Evolutionary conservation across 2,113 vertebrate genomes (phyloP).

Genomic region (Pterocles burchelli): DNA sequence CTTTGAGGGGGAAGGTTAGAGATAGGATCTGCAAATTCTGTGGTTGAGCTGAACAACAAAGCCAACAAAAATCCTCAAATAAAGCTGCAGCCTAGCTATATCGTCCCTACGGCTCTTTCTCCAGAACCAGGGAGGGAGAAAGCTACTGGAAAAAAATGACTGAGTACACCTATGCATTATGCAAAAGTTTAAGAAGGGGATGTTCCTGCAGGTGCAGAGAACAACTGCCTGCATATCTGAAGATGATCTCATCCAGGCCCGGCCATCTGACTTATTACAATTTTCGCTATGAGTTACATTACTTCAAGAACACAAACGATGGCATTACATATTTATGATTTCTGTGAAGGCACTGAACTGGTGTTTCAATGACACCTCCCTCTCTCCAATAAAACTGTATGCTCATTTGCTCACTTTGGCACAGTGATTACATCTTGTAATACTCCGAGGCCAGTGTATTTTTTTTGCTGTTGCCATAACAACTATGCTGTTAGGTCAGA

Average conservation of each 20-base stretch:
- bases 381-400: fast-evolving
- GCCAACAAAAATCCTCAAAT: background rate
- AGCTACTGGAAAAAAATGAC: background rate
- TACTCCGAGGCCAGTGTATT: background rate
- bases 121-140: background rate
- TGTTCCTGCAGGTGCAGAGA: background rate
- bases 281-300: fast-evolving
- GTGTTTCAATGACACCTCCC: background rate
- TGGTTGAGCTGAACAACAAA: background rate
- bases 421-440: background rate
- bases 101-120: background rate
- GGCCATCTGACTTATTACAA: background rate
- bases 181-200: background rate
- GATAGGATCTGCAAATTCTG: background rate
- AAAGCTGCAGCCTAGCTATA: background rate
- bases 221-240: background rate
- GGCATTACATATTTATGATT: background rate
- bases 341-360: background rate
- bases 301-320: background rate
- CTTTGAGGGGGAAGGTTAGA: background rate
- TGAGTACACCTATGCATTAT: background rate
- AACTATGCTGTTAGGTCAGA: background rate
- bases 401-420: background rate
- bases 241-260: background rate
- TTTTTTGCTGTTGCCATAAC: background rate